Evolutionary conservation across 1,140 invertebrate species (phyloP), one percentile per base, ranked within the genome.

Genomic region (Bombus fervidus): DNA sequence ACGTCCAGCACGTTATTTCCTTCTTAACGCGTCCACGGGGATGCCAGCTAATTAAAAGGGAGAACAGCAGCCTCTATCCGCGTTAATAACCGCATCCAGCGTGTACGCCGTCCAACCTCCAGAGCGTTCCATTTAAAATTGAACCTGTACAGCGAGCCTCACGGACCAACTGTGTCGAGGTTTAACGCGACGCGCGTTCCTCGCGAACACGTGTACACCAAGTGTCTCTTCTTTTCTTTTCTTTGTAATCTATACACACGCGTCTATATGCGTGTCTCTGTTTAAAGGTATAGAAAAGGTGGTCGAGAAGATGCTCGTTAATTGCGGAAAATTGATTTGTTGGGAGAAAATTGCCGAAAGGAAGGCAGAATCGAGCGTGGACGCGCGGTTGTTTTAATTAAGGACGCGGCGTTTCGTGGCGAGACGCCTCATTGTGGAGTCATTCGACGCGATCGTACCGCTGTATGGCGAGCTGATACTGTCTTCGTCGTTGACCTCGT

Each of bases 21-120:
- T 81, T 81, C 71, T 81, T 73, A 81, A 85, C 83, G 83, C 83
- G 83, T 84, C 83, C 66, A 31, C 53, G 31, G 72, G 62, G 80
- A 86, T 57, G 31, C 72, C 31, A 81, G 73, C 80, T 86, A 86
- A 86, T 86, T 83, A 83, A 86, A 83, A 82, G 62, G 72, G 62
- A 86, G 71, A 86, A 75, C 62, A 57, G n/a, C 66, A 28, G 66
- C 76, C 66, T n/a, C 66, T 84, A 76, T 79, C 62, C 83, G 66
- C 68, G 83, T 80, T 85, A 85, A 85, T 80, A 85, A 85, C 68
- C 53, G 83, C 39, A 66, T 77, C 74, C 64, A 77, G 37, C 80
- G 81, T 66, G 41, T 12, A 3, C 74, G 74, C 2, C 18, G 53
- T 25, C 6, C 10, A 6, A 8, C 1, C 13, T 62, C 13, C 75